Evolutionary conservation across 2,113 vertebrate genomes (phyloP), one percentile per base, ranked within the genome.

Genomic region (Pollachius pollachius): DNA sequence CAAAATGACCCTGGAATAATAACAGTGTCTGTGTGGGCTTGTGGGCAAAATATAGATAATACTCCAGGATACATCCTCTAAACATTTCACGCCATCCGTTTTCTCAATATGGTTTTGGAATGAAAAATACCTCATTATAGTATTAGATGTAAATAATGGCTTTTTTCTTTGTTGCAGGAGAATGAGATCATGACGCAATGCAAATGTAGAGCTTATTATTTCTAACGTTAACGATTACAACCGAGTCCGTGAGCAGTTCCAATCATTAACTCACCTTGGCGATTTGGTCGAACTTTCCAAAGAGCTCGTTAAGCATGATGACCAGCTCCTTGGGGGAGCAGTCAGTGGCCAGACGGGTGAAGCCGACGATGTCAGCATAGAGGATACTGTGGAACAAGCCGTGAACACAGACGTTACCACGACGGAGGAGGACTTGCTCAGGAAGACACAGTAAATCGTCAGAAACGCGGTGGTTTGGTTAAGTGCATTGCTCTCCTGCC

Each of bases 271-370:
- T 85, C 82, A 98, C 97, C 94, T 99, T 99, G 68, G 97, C 97
- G 61, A 99, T 99, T 91, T 99, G 97, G 88, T 99, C 97, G 78
- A 98, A 99, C 81, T 99, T 99, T 4, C 97, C 97, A 63, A 99
- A 99, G 64, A 99, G 91, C 52, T 99, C 96, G 6, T 99, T 99
- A 73, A 99, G 90, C 93, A 99, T 95, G 70, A 98, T 94, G 48
- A 99, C 97, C 6, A 99, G 86, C 66, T 99, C 97, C 76, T 98
- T 98, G 17, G 97, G 97, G 67, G 97, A 99, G 83, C 97, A 99
- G 84, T 98, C 97, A 9, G 97, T 99, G 86, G 97, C 97, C 85
- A 99, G 88, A 25, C 87, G 92, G 0, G 97, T 99, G 85, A 99
- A 99, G 74, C 97, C 97, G 64, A 99, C 97, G 0, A 99, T 99